These are phyloP conservation scores for Hanleya hanleyi DNA, from an alignment of 2,888 invertebrate genomes.

Conservation along the genomic window DNA sequence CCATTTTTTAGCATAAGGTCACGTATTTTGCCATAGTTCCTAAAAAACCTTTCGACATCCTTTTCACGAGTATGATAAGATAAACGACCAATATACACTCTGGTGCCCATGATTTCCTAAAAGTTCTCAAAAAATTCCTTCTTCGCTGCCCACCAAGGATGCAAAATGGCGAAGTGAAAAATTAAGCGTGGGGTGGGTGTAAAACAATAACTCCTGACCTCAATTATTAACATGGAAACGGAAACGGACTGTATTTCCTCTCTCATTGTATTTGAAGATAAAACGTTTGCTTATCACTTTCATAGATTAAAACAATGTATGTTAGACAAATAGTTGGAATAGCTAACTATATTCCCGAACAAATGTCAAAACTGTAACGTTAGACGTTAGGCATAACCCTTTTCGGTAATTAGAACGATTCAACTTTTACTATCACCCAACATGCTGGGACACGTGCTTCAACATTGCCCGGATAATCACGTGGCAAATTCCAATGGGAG, in stretches of 20 bases:
- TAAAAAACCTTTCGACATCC: conserved; percentile 96
- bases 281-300: too few relatives aligned
- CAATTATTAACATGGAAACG: too few relatives aligned
- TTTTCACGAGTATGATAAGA: conserved; percentile 88
- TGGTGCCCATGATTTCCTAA: conserved; percentile 68
- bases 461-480: background rate
- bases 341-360: too few relatives aligned
- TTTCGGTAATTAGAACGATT: too few relatives aligned
- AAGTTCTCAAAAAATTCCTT: too few relatives aligned
- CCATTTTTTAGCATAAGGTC: conserved; percentile 98
- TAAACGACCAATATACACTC: conserved; percentile 86
- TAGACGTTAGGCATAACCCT: too few relatives aligned
- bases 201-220: background rate
- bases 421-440: background rate
- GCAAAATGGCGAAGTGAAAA: background rate
- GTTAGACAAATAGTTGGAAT: too few relatives aligned
- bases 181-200: background rate
- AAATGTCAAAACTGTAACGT: too few relatives aligned
- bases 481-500: background rate
- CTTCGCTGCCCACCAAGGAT: too few relatives aligned
- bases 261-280: too few relatives aligned
- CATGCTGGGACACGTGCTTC: background rate
- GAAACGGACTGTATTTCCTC: too few relatives aligned
- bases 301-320: too few relatives aligned
- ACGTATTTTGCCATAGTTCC: conserved; percentile 92